These are phyloP conservation scores for Stenolophus ochropezus DNA, from an alignment of 2,888 invertebrate genomes.

Conservation along the genomic window DNA sequence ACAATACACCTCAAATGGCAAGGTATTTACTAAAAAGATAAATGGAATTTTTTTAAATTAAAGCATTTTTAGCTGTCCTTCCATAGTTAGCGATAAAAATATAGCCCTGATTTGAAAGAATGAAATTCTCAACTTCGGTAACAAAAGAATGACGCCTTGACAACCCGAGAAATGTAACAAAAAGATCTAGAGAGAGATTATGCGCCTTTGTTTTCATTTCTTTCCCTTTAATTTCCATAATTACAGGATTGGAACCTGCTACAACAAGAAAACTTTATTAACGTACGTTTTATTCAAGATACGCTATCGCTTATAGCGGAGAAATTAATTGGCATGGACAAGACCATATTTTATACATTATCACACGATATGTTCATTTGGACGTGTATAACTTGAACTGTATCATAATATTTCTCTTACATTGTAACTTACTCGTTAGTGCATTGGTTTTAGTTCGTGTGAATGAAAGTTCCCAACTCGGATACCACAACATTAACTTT, in stretches of 20 bases:
- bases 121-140: background rate
- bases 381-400: background rate
- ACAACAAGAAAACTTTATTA: constrained; percentile 29
- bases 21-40: no score
- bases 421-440: background rate
- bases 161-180: constrained; percentile 16
- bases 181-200: constrained; percentile 17
- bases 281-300: constrained; percentile 34
- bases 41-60: no score
- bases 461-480: no score
- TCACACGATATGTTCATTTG: background rate
- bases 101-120: background rate
- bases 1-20: no score
- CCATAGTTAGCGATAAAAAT: no score
- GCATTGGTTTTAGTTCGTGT: no score
- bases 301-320: constrained; percentile 1
- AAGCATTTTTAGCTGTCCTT: no score
- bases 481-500: no score
- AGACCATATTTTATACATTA: background rate
- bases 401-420: background rate
- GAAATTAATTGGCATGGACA: background rate
- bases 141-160: constrained; percentile 31
- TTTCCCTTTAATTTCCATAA: constrained; percentile 40
- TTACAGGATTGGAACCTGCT: constrained; percentile 15
- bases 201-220: constrained; percentile 29